phyloP scores from a whole-genome alignment of 2,113 vertebrate genomes.

The Erythrolamprus reginae region DNA sequence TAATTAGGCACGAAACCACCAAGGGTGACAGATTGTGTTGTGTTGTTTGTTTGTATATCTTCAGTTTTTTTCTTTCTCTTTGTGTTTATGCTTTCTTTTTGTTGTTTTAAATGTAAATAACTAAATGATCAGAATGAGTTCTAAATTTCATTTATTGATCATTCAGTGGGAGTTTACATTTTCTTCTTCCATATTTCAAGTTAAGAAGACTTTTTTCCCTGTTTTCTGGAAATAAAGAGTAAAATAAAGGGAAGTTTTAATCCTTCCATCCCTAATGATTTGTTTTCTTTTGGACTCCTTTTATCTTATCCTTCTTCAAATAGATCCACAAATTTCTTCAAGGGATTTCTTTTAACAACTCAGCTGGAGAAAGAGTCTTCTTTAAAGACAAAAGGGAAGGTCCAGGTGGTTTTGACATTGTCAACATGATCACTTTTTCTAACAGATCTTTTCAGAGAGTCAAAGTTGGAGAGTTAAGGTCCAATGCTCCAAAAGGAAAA shows the following conservation, averaged over 20 bases:
- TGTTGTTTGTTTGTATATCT: too few relatives aligned
- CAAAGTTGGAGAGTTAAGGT: not conserved
- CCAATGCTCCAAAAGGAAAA: not conserved
- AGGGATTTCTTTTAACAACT: not conserved
- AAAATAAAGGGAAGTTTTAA: not conserved
- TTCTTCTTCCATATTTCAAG: not conserved
- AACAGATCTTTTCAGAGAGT: not conserved
- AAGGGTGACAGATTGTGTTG: too few relatives aligned
- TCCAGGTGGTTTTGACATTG: not conserved
- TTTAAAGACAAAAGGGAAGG: not conserved
- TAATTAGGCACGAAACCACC: too few relatives aligned
- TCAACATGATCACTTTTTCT: not conserved
- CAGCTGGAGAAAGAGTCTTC: not conserved
- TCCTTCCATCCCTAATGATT: not conserved
- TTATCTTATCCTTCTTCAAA: not conserved
- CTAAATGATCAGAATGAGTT: not conserved
- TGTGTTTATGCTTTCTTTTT: too few relatives aligned
- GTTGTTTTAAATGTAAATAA: too few relatives aligned
- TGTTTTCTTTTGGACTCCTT: not conserved
- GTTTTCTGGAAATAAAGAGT: not conserved
- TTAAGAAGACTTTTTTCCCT: not conserved
- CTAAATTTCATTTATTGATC: not conserved
- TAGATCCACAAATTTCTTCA: not conserved
- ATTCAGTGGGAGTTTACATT: not conserved
- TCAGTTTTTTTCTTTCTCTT: too few relatives aligned